phyloP scores from a whole-genome alignment of 2,113 vertebrate genomes.

The Colius striatus region DNA sequence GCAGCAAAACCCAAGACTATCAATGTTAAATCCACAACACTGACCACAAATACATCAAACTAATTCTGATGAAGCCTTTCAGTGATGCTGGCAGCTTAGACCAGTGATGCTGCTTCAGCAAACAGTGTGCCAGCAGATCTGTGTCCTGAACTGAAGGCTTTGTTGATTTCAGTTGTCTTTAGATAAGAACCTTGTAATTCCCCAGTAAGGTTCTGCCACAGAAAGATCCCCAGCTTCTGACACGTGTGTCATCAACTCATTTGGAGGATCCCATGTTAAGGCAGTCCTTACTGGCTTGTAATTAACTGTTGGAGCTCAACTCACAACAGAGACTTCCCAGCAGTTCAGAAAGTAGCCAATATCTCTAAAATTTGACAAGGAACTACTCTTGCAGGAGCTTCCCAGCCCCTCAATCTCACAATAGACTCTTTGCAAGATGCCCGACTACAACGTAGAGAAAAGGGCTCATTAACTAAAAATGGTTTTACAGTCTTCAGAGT shows the following conservation, averaged over 20 bases:
- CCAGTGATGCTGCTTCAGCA: neutral
- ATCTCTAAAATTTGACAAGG: neutral
- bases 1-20: neutral
- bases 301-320: neutral
- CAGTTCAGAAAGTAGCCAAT: neutral
- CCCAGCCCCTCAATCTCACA: neutral
- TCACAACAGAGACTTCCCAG: neutral
- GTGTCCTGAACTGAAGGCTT: neutral
- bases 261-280: neutral
- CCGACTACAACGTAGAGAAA: neutral
- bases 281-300: neutral
- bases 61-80: neutral
- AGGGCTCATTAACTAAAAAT: neutral
- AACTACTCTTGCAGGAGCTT: neutral
- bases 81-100: neutral
- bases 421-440: neutral
- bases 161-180: neutral
- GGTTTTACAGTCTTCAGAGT: neutral
- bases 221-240: neutral
- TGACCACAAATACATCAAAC: neutral
- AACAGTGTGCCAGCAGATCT: neutral
- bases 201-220: neutral
- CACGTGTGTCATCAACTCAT: accelerated
- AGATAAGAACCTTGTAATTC: neutral
- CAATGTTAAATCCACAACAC: neutral